Evolutionary conservation across 2,113 vertebrate genomes (phyloP), one percentile per base, ranked within the genome.

Genomic region (Numida meleagris): DNA sequence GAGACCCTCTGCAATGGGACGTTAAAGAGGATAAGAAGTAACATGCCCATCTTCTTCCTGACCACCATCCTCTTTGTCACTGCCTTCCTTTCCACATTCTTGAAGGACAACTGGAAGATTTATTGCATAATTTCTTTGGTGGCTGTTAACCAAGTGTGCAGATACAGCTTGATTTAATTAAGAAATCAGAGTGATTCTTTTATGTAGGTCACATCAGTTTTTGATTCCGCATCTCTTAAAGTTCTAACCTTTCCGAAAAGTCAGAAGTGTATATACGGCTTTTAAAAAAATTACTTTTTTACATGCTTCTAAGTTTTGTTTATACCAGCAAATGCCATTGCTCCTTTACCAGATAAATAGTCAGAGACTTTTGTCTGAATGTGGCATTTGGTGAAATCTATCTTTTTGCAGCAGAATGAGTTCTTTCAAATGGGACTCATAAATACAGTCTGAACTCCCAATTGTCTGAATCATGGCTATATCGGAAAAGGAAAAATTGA

Each of bases 171-270:
- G 97, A 90, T 97, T 97, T 98, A 97, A 98, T 98, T 98, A 98
- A 96, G 93, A 97, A 98, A 98, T 98, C 96, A 95, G 97, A 97
- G 92, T 89, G 71, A 95, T 97, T 97, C 92, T 97, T 97, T 97
- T 97, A 98, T 98, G 97, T 98, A 97, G 97, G 98, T 97, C 98
- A 98, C 98, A 98, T 98, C 96, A 95, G 97, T 95, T 98, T 98
- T 98, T 97, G 94, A 98, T 98, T 98, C 94, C 78, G 86, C 93
- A 93, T 92, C 92, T 97, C 94, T 79, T 94, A 88, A 91, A 96
- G 74, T 95, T 96, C 61, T 91, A 97, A 95, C 89, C 95, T 98
- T 97, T 96, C 94, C 94, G 89, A 97, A 97, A 97, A 98, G 92
- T 93, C 96, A 96, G 91, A 92, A 96, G 61, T 90, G 65, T 63